Conservation (phyloP, 2,888 invertebrate species). For the Gnatocerus cornutus region DNA sequence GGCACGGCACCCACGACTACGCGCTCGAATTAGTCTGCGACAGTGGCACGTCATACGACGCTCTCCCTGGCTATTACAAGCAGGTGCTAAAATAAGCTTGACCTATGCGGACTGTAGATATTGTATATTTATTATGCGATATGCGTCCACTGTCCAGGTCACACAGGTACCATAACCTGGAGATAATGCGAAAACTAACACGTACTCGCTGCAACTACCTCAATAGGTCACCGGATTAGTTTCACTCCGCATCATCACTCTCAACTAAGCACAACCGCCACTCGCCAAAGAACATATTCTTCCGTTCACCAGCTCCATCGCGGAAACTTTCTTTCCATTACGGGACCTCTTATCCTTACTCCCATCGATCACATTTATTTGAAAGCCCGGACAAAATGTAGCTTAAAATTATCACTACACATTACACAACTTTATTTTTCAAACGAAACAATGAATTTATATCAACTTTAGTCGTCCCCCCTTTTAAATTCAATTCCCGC, state of each 20-base stretch:
- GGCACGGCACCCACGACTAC: conserved; percentile 53
- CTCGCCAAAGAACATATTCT: conserved; percentile 4
- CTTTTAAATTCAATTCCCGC: no score
- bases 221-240: conserved; percentile 48
- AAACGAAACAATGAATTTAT: neutral
- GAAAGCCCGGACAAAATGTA: no score
- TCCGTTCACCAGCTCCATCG: neutral
- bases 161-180: conserved; percentile 47
- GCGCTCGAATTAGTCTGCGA: conserved; percentile 58
- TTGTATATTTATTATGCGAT: conserved; percentile 36
- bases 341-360: neutral
- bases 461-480: no score
- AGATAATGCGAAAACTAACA: conserved; percentile 50
- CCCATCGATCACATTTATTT: neutral
- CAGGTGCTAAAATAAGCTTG: conserved; percentile 70
- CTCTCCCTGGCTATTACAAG: conserved; percentile 54
- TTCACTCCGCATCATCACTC: conserved; percentile 18
- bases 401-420: neutral
- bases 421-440: conserved; percentile 3
- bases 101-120: conserved; percentile 64
- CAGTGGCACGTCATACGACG: conserved; percentile 54
- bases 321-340: neutral
- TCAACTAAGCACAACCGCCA: conserved; percentile 3
- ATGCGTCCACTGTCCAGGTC: conserved; percentile 38
- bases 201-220: conserved; percentile 44